phyloP scores from a whole-genome alignment of 2,888 invertebrate genomes.

The Cremastinae sp. region DNA sequence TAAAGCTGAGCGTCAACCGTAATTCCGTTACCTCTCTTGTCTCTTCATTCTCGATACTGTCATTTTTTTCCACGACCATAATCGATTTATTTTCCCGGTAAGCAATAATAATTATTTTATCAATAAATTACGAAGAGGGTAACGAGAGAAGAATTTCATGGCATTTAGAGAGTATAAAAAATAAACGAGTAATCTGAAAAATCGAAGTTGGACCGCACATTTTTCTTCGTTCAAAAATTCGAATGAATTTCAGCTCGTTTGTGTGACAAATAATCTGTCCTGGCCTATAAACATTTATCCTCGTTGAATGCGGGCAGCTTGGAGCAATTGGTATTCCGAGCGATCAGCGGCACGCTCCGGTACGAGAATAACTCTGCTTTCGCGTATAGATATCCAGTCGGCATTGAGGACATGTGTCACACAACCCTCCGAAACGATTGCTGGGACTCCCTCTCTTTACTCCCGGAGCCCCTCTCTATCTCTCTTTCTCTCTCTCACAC shows the following conservation, averaged over 20 bases:
- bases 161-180: background rate
- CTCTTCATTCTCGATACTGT: background rate
- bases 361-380: constrained; percentile 40
- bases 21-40: constrained; percentile 1
- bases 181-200: constrained; percentile 19
- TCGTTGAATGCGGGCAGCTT: constrained; percentile 49
- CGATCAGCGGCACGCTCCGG: constrained; percentile 48
- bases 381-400: constrained; percentile 69
- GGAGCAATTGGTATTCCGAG: constrained; percentile 75
- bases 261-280: constrained; percentile 65
- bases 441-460: constrained; percentile 63
- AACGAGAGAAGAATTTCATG: no score
- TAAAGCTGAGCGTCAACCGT: constrained; percentile 31
- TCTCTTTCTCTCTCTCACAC: background rate
- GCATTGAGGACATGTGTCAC: constrained; percentile 79
- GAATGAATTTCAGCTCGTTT: constrained; percentile 55
- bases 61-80: background rate
- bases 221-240: constrained; percentile 25
- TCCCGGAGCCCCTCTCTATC: constrained; percentile 64
- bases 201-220: constrained; percentile 27
- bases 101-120: background rate
- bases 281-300: constrained; percentile 67
- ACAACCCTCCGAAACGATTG: constrained; percentile 68
- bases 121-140: no score
- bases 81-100: background rate